Conservation (phyloP, 1,140 invertebrate species). For the Pogonognathellus flavescens region DNA sequence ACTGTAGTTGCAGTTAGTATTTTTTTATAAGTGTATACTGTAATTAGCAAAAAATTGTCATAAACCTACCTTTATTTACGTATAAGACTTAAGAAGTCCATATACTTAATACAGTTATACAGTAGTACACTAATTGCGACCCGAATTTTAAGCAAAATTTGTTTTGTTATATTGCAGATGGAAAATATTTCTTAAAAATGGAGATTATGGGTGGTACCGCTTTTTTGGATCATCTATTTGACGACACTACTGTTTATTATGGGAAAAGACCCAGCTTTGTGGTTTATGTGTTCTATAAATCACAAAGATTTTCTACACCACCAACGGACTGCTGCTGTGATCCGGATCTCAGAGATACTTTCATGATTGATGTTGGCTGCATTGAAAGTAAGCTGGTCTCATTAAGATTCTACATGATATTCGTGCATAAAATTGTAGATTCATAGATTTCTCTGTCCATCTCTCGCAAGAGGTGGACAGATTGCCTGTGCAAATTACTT, state of each 20-base stretch:
- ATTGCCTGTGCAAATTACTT: neutral
- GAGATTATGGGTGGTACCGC: conserved; percentile 44
- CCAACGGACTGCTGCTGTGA: conserved; percentile 33
- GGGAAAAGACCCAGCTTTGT: conserved; percentile 4
- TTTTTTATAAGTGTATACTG: too few relatives aligned
- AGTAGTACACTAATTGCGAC: neutral
- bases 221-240: conserved; percentile 55
- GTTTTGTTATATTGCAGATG: neutral
- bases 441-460: neutral
- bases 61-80: too few relatives aligned
- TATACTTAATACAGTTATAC: too few relatives aligned
- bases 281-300: conserved; percentile 56
- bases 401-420: too few relatives aligned
- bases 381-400: conserved; percentile 54
- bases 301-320: conserved; percentile 48
- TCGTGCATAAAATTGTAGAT: too few relatives aligned
- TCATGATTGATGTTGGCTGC: conserved; percentile 58
- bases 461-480: neutral
- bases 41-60: too few relatives aligned
- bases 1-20: too few relatives aligned
- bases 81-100: too few relatives aligned
- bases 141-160: neutral
- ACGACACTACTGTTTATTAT: neutral
- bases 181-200: conserved; percentile 40
- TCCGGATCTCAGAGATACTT: conserved; percentile 50